Conservation (phyloP, 2,888 invertebrate species). For the Drosophila atroscutellata region DNA sequence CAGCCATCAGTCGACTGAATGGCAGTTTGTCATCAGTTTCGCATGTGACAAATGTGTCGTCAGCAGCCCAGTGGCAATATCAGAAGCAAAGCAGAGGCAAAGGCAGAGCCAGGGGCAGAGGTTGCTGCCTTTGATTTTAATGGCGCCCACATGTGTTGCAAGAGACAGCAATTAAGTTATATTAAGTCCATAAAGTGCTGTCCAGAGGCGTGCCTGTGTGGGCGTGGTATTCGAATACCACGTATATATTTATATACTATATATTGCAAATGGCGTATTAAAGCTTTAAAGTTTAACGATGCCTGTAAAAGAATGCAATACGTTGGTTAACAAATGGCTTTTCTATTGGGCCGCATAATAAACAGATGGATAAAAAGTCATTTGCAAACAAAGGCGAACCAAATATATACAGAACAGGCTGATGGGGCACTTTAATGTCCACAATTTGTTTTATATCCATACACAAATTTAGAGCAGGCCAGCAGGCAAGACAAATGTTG, state of each 20-base stretch:
- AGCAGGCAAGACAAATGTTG: conserved; percentile 69
- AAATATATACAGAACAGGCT: not conserved
- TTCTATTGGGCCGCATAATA: conserved; percentile 67
- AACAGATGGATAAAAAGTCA: conserved; percentile 67
- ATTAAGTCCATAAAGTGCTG: conserved; percentile 52
- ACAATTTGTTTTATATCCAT: conserved; percentile 73
- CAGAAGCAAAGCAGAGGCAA: not conserved
- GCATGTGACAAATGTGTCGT: conserved; percentile 41
- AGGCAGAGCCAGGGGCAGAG: not conserved
- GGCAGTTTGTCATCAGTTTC: conserved; percentile 42
- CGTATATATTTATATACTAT: not conserved
- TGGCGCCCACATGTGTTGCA: conserved; percentile 61
- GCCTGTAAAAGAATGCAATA: conserved; percentile 21
- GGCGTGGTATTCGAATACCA: conserved; percentile 16
- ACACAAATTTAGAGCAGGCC: conserved; percentile 36
- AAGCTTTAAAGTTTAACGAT: conserved; percentile 29
- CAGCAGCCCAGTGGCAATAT: conserved; percentile 12
- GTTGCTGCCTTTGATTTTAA: conserved; percentile 59
- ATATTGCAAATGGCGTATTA: conserved; percentile 6
- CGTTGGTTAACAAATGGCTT: conserved; percentile 51
- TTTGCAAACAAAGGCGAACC: conserved; percentile 56
- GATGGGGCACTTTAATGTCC: conserved; percentile 53
- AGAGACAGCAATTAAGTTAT: conserved; percentile 62
- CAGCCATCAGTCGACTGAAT: conserved; percentile 16
- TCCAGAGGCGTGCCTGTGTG: conserved; percentile 6